A percentile compares a stretch with the other conserved stretches of the same genome.
phyloP scores from a whole-genome alignment of 2,113 vertebrate genomes.

The Xiphophorus maculatus region DNA sequence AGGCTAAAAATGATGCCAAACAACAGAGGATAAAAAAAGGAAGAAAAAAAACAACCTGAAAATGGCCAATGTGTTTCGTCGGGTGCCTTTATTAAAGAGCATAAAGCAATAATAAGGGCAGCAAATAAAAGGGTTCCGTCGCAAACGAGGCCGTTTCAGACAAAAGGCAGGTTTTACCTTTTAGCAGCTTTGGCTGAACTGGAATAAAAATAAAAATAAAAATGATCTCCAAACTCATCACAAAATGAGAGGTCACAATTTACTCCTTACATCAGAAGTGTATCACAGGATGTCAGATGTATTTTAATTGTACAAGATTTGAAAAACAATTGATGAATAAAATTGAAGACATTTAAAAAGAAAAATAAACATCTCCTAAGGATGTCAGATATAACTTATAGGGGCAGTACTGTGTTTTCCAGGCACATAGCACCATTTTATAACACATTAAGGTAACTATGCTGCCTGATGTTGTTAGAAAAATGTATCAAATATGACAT shows the following conservation, averaged over 20 bases:
- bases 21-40: constrained; percentile 44
- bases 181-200: not conserved
- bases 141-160: not conserved
- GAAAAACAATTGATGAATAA: too few species aligned
- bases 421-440: too few species aligned
- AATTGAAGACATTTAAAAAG: too few species aligned
- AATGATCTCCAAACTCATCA: not conserved
- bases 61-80: constrained; percentile 37
- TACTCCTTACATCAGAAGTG: not conserved
- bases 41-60: not conserved
- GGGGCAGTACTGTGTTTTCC: too few species aligned
- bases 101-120: constrained; percentile 40
- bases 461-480: too few species aligned
- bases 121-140: not conserved
- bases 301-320: too few species aligned
- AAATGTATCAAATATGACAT: too few species aligned
- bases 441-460: too few species aligned
- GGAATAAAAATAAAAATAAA: not conserved
- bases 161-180: constrained; percentile 8
- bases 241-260: not conserved
- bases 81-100: constrained; percentile 36
- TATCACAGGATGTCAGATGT: too few species aligned
- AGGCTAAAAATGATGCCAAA: constrained; percentile 46
- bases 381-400: too few species aligned
- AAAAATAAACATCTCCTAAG: not conserved